Base-by-base conservation (phyloP, 2,797 vertebrate species). In the Champsocephalus esox region DNA sequence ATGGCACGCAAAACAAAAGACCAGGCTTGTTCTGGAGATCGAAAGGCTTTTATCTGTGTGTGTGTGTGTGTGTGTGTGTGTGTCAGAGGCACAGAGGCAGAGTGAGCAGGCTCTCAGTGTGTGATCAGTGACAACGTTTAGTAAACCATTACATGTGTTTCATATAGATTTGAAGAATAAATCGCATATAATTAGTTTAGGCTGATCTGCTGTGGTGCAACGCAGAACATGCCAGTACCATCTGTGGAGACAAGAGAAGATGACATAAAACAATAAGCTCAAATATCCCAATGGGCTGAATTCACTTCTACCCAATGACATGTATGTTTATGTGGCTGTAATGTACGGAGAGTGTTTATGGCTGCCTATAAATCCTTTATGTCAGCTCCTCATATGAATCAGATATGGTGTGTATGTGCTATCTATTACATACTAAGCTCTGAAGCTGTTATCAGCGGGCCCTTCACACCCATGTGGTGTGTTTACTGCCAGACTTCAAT, bases 111-210 rank as follows among this genome's bases (percentile, higher is more conserved):
- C 78, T 68, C 82, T 81, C 75, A 77, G 43, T 38, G n/a, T 70
- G 72, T 69, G 55, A 68, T 64, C 81, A 24, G 69, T 58, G 72
- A 77, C 75, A 79, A 48, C 59, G 66, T 54, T 85, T 57, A 74
- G 70, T 64, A 84, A 84, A 64, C 75, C 67, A 67, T 84, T 80
- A 78, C 28, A 44, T 57, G 66, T 61, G 56, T 75, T 82, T 83
- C 34, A 60, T 32, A 2, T 12, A 38, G 16, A 45, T 82, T 76
- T 64, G 49, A 71, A 82, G 67, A 12, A 64, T 48, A 62, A 73
- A 60, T 28, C 57, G 21, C 46, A 77, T 66, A 34, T 52, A 32
- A 50, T 83, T 60, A 75, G 72, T 51, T 75, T 54, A n/a, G 46
- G 43, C 11, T 48, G 24, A 24, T 55, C 43, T 13, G 62, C 44